These are phyloP conservation scores for Panthera uncia DNA, from an alignment of 2,113 vertebrate species.

Conservation along the genomic window DNA sequence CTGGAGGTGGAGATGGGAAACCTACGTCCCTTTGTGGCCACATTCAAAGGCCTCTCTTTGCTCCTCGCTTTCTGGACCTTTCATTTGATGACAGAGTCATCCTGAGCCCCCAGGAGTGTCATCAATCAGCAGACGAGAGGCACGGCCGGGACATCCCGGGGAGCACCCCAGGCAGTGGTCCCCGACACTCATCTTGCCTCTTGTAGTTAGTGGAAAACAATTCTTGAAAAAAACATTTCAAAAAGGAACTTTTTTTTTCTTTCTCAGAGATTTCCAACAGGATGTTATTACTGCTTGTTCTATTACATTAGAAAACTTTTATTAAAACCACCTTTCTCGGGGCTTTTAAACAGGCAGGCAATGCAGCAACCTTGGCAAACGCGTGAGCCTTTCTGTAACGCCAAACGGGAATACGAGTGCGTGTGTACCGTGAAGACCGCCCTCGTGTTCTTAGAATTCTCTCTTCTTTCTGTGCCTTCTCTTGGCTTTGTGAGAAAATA, in stretches of 20 bases:
- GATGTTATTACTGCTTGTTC: conserved; percentile 65
- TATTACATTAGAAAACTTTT: conserved; percentile 66
- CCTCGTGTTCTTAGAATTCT: background rate
- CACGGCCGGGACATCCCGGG: rapidly evolving
- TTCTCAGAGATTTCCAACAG: conserved; percentile 60
- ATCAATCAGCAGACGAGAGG: background rate
- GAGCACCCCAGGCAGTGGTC: background rate
- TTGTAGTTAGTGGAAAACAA: background rate
- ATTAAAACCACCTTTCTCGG: conserved; percentile 70
- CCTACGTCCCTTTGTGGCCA: background rate
- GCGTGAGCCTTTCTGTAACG: background rate
- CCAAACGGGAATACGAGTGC: background rate
- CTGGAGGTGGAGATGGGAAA: background rate
- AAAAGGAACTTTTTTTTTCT: conserved; percentile 34
- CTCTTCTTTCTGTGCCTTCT: background rate
- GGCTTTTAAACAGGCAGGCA: conserved; percentile 47
- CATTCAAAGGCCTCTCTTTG: background rate
- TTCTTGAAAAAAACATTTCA: conserved; percentile 50
- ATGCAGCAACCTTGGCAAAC: conserved; percentile 19
- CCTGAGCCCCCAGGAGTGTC: background rate
- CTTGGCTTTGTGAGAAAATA: conserved; percentile 25
- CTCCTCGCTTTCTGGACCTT: conserved; percentile 17
- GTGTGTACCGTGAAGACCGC: background rate
- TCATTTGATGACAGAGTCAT: background rate
- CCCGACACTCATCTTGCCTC: background rate